phyloP scores from a whole-genome alignment of 2,797 vertebrate species.

The Lagothrix lagotricha region DNA sequence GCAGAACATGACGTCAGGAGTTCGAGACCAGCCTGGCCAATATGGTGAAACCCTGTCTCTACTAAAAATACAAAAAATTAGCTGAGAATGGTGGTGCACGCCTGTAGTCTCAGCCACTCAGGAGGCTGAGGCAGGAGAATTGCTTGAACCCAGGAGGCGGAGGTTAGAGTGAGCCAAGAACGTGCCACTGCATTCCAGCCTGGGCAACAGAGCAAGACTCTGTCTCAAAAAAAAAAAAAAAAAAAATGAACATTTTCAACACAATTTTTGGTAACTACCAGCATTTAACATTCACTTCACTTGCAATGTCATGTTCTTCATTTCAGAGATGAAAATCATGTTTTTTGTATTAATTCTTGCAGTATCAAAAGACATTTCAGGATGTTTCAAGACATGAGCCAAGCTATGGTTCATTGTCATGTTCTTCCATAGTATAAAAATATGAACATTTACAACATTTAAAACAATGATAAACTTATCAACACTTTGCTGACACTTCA shows the following conservation, averaged over 20 bases:
- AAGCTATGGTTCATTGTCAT: background rate
- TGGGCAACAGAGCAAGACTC: too few species aligned
- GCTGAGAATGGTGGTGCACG: too few species aligned
- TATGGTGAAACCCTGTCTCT: too few species aligned
- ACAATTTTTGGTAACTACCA: background rate
- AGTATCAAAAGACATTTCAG: conserved; percentile 14
- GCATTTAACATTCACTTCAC: background rate
- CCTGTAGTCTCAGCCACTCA: too few species aligned
- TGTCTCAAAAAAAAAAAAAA: too few species aligned
- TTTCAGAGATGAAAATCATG: conserved; percentile 16
- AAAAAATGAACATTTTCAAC: background rate
- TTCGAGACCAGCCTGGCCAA: too few species aligned
- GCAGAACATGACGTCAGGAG: too few species aligned
- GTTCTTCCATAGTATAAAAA: background rate
- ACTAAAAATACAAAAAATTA: too few species aligned
- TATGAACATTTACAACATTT: background rate
- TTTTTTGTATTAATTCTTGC: background rate
- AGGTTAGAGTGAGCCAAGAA: too few species aligned
- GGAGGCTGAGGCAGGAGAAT: too few species aligned
- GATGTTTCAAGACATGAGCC: background rate
- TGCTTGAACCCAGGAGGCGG: too few species aligned
- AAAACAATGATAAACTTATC: background rate
- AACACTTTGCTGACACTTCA: background rate
- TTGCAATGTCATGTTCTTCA: background rate
- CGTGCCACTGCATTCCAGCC: too few species aligned